Conservation (phyloP, 2,113 vertebrate genomes). For the Melanerpes formicivorus region DNA sequence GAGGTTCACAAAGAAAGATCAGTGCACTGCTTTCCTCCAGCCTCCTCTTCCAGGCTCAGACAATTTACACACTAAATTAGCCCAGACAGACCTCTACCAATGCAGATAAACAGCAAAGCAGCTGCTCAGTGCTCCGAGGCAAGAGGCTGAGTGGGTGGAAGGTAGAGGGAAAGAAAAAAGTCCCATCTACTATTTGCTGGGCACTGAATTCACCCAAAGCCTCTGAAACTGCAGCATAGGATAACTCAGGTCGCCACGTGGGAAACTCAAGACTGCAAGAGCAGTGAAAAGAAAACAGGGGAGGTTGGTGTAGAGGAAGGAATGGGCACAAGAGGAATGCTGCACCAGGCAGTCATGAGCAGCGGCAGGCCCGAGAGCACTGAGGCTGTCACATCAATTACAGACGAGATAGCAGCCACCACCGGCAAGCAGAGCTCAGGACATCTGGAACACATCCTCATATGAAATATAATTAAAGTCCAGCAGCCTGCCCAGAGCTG, state of each 20-base stretch:
- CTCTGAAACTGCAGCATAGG: neutral
- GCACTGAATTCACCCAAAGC: accelerated
- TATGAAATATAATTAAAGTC: neutral
- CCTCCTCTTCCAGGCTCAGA: neutral
- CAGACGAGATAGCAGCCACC: neutral
- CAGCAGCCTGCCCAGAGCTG: neutral
- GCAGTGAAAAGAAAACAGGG: neutral
- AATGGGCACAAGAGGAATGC: neutral
- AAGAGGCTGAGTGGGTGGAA: neutral
- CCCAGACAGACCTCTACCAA: neutral
- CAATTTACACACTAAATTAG: neutral
- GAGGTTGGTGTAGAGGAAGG: neutral
- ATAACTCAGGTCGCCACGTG: neutral
- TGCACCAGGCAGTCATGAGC: neutral
- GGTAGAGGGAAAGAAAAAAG: neutral
- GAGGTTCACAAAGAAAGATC: neutral
- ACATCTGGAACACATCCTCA: neutral
- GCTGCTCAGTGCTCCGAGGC: neutral
- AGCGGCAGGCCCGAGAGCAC: neutral
- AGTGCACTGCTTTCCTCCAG: neutral
- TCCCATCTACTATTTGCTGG: neutral
- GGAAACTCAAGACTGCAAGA: neutral
- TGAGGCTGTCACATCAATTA: neutral
- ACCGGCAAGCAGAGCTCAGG: neutral
- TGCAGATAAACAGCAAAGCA: neutral